Evolutionary conservation across 2,113 vertebrate genomes (phyloP).

Genomic region (Eublepharis macularius): DNA sequence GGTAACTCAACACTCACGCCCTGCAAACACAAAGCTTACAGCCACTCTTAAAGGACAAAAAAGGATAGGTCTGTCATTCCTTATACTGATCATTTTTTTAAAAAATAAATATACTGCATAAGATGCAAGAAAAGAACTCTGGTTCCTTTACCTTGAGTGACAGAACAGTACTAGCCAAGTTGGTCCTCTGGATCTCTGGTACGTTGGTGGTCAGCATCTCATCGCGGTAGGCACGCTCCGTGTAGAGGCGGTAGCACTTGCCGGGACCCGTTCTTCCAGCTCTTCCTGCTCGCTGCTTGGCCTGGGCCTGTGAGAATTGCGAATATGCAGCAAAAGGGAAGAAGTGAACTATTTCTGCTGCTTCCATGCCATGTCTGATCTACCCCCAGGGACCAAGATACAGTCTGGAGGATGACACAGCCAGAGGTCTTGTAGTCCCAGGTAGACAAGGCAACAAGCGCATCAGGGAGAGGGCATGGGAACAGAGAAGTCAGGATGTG

Average conservation of each 20-base stretch:
- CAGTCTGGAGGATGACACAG: background rate
- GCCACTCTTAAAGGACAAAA: background rate
- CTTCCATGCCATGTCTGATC: background rate
- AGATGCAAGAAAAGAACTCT: too few relatives aligned
- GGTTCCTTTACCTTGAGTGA: slow-evolving; percentile 87
- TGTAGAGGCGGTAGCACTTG: slow-evolving; percentile 94
- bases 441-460: background rate
- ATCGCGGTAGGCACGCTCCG: slow-evolving; percentile 95
- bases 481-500: background rate
- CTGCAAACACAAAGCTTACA: background rate
- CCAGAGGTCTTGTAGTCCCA: background rate
- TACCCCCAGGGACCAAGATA: too few relatives aligned
- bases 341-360: background rate
- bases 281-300: slow-evolving; percentile 93
- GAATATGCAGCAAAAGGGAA: background rate
- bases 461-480: too few relatives aligned
- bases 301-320: slow-evolving; percentile 83
- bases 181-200: slow-evolving; percentile 98
- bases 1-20: background rate
- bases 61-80: background rate
- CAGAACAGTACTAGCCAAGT: slow-evolving; percentile 94
- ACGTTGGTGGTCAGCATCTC: slow-evolving; percentile 98
- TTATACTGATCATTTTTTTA: too few relatives aligned
- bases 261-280: slow-evolving; percentile 95
- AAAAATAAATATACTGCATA: too few relatives aligned